phyloP scores from a whole-genome alignment of 2,113 vertebrate species.

The Dipodomys merriami region DNA sequence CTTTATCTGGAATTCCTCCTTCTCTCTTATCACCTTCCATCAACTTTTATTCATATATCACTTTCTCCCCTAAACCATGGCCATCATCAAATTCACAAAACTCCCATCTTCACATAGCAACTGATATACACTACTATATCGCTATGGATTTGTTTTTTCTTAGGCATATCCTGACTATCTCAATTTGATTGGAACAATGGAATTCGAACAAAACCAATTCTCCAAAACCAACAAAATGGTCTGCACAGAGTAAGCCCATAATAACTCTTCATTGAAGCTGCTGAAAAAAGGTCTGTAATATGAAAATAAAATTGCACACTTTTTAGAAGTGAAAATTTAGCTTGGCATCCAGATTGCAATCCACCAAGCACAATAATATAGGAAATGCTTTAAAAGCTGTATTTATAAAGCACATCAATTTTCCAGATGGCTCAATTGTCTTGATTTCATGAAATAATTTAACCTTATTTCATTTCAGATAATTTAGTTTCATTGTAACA shows the following conservation, averaged over 20 bases:
- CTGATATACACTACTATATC: no score
- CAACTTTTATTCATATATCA: no score
- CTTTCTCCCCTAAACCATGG: no score
- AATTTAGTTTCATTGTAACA: not conserved
- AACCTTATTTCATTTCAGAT: conserved; percentile 34
- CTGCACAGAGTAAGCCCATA: not conserved
- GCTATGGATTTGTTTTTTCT: not conserved
- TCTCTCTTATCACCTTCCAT: no score
- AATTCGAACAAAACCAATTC: not conserved
- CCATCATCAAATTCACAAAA: not conserved
- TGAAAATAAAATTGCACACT: not conserved
- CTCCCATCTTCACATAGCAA: not conserved
- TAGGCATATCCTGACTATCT: not conserved
- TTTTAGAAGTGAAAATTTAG: conserved; percentile 10
- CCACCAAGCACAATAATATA: not conserved
- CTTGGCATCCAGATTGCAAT: not conserved
- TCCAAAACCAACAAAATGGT: not conserved
- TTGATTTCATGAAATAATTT: conserved; percentile 59
- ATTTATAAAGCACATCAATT: conserved; percentile 44
- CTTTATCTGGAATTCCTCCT: no score
- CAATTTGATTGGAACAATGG: not conserved
- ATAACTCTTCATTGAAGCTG: not conserved
- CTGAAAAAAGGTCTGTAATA: not conserved
- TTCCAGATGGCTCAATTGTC: conserved; percentile 53
- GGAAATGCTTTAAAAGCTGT: conserved; percentile 34